Conservation (phyloP, 2,888 invertebrate genomes). For the Hoplodrina blanda region DNA sequence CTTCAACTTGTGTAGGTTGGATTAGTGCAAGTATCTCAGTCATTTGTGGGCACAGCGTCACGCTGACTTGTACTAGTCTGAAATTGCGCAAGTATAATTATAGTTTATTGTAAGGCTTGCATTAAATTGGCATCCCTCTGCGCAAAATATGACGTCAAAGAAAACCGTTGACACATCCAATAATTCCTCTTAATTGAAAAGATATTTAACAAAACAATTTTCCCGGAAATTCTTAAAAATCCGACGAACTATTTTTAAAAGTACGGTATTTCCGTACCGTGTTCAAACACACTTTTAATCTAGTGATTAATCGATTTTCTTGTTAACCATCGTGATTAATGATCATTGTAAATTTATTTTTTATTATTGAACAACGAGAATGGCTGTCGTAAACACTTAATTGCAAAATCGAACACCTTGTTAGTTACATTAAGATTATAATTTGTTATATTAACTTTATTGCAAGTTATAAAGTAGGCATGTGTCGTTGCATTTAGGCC, state of each 20-base stretch:
- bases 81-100: neutral
- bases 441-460: conserved; percentile 32
- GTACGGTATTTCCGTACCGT: conserved; percentile 62
- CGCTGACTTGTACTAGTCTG: neutral
- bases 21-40: too few relatives aligned
- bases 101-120: neutral
- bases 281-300: conserved; percentile 33
- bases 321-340: conserved; percentile 58
- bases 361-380: conserved; percentile 34
- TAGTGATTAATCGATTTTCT: conserved; percentile 62
- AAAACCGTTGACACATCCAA: conserved; percentile 8
- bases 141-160: neutral
- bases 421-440: conserved; percentile 17
- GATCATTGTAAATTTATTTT: conserved; percentile 45
- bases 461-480: conserved; percentile 1
- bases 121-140: neutral
- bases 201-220: conserved; percentile 16
- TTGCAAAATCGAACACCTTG: conserved; percentile 51
- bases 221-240: conserved; percentile 52
- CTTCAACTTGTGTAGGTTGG: too few relatives aligned
- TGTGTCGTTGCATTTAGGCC: neutral
- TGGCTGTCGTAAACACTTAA: conserved; percentile 36
- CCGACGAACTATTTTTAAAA: conserved; percentile 25
- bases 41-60: too few relatives aligned
- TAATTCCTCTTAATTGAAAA: conserved; percentile 17